Percentiles rank a stretch among this genome's conserved stretches.
Evolutionary conservation across 2,797 vertebrate species (phyloP).

Genomic region (Falco peregrinus): DNA sequence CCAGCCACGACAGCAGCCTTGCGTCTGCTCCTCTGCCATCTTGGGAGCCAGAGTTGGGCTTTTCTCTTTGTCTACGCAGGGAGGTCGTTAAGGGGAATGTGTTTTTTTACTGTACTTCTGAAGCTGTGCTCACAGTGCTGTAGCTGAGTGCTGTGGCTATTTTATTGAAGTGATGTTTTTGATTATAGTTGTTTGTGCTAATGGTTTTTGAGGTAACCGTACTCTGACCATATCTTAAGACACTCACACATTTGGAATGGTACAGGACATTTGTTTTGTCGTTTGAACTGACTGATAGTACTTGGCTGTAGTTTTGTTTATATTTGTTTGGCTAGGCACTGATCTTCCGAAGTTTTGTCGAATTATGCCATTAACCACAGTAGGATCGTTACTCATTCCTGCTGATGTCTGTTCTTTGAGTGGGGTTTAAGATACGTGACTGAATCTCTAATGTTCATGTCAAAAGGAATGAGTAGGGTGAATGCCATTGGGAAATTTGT

Average conservation of each 20-base stretch:
- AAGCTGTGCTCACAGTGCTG: neutral
- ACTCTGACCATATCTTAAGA: neutral
- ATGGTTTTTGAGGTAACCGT: constrained; percentile 11
- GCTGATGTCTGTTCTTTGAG: constrained; percentile 39
- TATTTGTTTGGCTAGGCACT: constrained; percentile 14
- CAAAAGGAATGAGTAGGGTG: neutral
- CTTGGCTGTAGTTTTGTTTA: constrained; percentile 3
- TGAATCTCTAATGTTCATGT: neutral
- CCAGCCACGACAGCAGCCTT: neutral
- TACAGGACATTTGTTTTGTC: constrained; percentile 35
- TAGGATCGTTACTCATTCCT: constrained; percentile 1
- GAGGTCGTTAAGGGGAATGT: neutral
- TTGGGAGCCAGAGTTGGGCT: neutral
- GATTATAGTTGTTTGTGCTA: neutral
- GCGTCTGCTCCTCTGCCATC: neutral
- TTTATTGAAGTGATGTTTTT: neutral
- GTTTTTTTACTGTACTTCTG: neutral
- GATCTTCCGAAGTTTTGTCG: neutral
- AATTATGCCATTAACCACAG: neutral
- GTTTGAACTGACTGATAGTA: neutral
- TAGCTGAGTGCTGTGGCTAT: neutral
- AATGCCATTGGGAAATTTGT: neutral
- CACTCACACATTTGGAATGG: neutral
- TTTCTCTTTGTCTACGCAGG: neutral
- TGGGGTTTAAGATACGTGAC: constrained; percentile 14